These are phyloP conservation scores for Suncus etruscus DNA, from an alignment of 2,113 vertebrate species.

Conservation along the genomic window DNA sequence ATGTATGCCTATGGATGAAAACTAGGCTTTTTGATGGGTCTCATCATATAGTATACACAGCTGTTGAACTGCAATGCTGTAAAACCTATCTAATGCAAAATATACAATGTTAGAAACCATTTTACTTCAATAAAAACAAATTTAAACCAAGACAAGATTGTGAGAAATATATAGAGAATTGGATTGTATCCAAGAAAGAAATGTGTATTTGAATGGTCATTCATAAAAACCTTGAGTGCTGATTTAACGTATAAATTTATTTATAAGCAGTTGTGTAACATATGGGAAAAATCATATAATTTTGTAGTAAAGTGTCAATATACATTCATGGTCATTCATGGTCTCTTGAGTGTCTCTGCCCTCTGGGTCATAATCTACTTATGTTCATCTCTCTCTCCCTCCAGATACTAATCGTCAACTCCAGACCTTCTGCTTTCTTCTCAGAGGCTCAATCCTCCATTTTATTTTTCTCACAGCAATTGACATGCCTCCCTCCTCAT, in stretches of 20 bases:
- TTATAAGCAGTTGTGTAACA: background rate
- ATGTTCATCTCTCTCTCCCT: background rate
- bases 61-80: background rate
- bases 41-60: background rate
- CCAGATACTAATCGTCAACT: background rate
- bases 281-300: background rate
- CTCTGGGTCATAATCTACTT: background rate
- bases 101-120: background rate
- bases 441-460: background rate
- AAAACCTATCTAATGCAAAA: background rate
- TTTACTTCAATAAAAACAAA: background rate
- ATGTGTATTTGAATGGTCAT: background rate
- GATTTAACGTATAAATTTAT: constrained; percentile 49
- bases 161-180: background rate
- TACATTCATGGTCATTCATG: background rate
- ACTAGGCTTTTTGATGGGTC: background rate
- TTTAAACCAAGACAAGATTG: background rate
- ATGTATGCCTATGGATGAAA: background rate
- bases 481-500: background rate
- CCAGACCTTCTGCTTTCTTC: background rate
- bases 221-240: background rate
- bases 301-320: constrained; percentile 4
- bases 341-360: constrained; percentile 25
- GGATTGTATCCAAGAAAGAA: constrained; percentile 32
- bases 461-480: background rate